Conservation (phyloP, 2,113 vertebrate genomes). For the Corythaixoides concolor region DNA sequence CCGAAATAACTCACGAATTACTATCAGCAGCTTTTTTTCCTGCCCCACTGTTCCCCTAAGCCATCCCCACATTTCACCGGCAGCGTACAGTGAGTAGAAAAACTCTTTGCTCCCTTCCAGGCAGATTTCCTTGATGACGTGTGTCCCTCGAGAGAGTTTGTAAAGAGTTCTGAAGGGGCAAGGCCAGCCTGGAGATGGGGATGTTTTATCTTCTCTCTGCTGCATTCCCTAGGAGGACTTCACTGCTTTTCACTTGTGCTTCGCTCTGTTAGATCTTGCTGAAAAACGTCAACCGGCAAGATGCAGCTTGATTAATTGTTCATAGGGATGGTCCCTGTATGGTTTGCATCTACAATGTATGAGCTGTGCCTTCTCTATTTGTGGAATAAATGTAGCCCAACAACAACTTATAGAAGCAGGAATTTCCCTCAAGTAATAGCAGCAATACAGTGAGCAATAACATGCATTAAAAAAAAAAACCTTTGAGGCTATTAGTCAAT, state of each 20-base stretch:
- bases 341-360: not conserved
- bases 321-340: not conserved
- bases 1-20: not conserved
- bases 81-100: not conserved
- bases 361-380: not conserved
- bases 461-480: not conserved
- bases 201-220: not conserved
- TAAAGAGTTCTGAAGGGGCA: not conserved
- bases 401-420: not conserved
- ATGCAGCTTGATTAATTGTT: not conserved
- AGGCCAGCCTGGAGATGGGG: not conserved
- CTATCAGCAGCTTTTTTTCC: not conserved
- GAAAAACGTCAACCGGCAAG: not conserved
- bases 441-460: conserved; percentile 1
- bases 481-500: conserved; percentile 17
- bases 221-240: not conserved
- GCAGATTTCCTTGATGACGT: not conserved
- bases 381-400: not conserved
- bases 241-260: not conserved
- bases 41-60: not conserved
- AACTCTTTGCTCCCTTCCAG: not conserved
- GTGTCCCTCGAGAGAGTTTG: not conserved
- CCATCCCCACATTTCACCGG: not conserved
- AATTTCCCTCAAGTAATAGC: not conserved
- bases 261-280: not conserved